Evolutionary conservation across 2,113 vertebrate genomes (phyloP).

Genomic region (Scomber scombrus): DNA sequence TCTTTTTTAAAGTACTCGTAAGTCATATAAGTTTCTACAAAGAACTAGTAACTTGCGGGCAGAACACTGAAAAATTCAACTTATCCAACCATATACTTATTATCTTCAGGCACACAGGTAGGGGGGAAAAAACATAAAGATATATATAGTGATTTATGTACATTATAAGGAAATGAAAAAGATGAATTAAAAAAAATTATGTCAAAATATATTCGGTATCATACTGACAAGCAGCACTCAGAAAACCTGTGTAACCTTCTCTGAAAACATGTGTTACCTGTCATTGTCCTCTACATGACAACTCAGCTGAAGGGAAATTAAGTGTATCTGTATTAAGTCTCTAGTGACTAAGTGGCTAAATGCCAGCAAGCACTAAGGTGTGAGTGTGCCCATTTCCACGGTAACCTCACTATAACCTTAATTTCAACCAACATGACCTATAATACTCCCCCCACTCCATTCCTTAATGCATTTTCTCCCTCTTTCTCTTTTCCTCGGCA

Average conservation of each 20-base stretch:
- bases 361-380: not conserved
- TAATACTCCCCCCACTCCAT: conserved; percentile 6
- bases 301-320: too few species aligned
- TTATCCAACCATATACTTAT: too few species aligned
- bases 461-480: conserved; percentile 11
- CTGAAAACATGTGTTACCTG: not conserved
- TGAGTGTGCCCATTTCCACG: conserved; percentile 44
- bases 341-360: not conserved
- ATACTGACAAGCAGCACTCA: not conserved
- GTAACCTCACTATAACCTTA: conserved; percentile 38
- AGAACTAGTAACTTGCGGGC: too few species aligned
- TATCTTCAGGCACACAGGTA: too few species aligned
- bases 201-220: too few species aligned
- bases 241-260: not conserved
- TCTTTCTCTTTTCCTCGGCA: conserved; percentile 59
- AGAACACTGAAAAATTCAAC: too few species aligned
- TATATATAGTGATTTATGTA: too few species aligned
- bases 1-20: too few species aligned
- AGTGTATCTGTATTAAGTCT: not conserved
- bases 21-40: too few species aligned
- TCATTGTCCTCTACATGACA: not conserved
- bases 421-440: conserved; percentile 18
- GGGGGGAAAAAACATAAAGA: too few species aligned
- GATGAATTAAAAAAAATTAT: too few species aligned
- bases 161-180: too few species aligned